Percentiles rank a stretch among this genome's conserved stretches.
Conservation (phyloP, 2,113 vertebrate genomes). For the Oncorhynchus clarkii region DNA sequence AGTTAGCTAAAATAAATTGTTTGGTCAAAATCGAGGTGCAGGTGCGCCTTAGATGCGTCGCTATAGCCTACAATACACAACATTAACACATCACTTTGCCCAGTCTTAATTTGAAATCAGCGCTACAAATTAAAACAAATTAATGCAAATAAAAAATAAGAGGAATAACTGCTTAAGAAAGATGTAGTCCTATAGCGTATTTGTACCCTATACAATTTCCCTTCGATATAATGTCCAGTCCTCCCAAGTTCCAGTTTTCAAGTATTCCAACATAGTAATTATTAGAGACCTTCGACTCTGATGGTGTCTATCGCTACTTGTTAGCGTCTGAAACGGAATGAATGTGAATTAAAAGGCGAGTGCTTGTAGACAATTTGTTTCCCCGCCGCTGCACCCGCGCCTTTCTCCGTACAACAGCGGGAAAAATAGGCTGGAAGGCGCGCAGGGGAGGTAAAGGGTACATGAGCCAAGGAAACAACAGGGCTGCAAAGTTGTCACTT, state of each 20-base stretch:
- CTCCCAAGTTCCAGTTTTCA: conserved; percentile 6
- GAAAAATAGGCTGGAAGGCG: conserved; percentile 68
- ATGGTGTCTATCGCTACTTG: conserved; percentile 53
- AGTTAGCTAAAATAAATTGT: too few relatives aligned
- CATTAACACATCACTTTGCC: not conserved
- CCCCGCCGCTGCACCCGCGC: conserved; percentile 76
- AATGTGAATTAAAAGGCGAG: conserved; percentile 60
- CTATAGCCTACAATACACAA: too few relatives aligned
- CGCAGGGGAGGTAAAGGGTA: conserved; percentile 33
- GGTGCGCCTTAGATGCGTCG: too few relatives aligned
- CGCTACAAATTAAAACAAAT: not conserved
- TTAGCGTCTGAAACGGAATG: conserved; percentile 42
- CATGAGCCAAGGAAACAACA: not conserved
- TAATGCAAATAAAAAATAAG: not conserved
- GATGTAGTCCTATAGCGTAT: not conserved
- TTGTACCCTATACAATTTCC: conserved; percentile 20
- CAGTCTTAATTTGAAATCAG: not conserved
- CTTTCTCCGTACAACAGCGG: conserved; percentile 66
- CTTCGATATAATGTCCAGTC: conserved; percentile 27
- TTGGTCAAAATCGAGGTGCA: too few relatives aligned
- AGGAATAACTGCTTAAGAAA: conserved; percentile 9
- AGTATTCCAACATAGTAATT: conserved; percentile 7
- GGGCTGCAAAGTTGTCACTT: conserved; percentile 18
- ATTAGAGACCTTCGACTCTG: conserved; percentile 26
- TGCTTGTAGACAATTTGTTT: conserved; percentile 65